Evolutionary conservation across 2,888 invertebrate species (phyloP).

Genomic region (Crossocerus cetratus): DNA sequence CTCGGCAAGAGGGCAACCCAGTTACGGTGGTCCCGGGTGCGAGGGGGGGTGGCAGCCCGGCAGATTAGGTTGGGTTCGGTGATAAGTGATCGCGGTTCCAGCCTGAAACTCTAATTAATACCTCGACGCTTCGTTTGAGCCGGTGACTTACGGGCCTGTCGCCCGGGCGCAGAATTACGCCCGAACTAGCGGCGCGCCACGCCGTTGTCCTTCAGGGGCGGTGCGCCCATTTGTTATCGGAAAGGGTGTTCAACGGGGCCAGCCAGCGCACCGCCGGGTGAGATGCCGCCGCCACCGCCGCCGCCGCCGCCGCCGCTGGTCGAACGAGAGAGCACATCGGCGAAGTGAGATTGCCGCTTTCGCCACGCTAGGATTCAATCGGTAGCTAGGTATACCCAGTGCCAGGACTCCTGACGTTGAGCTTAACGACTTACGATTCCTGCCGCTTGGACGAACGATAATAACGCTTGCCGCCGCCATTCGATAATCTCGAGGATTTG

Average conservation of each 20-base stretch:
- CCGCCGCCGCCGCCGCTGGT: constrained; percentile 26
- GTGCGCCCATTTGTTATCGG: constrained; percentile 71
- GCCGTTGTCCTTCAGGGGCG: constrained; percentile 68
- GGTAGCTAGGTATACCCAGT: constrained; percentile 18
- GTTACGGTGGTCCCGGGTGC: constrained; percentile 4
- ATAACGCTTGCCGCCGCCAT: constrained; percentile 15
- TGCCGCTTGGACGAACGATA: not conserved
- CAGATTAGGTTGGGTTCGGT: constrained; percentile 68
- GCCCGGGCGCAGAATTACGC: constrained; percentile 69
- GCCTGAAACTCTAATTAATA: constrained; percentile 76
- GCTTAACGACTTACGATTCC: constrained; percentile 42
- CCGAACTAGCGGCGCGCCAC: constrained; percentile 62
- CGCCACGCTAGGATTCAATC: constrained; percentile 51
- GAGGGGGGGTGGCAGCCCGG: constrained; percentile 22
- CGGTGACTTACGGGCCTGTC: constrained; percentile 75
- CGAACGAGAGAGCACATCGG: constrained; percentile 11
- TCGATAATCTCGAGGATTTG: too few relatives aligned
- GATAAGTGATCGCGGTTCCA: constrained; percentile 76
- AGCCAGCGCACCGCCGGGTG: constrained; percentile 18
- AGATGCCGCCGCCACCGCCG: constrained; percentile 20
- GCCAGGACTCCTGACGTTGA: constrained; percentile 25
- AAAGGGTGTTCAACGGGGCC: constrained; percentile 15
- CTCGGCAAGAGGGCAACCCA: not conserved
- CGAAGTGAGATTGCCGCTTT: constrained; percentile 40
- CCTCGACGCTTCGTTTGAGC: constrained; percentile 76